Base-by-base conservation (phyloP, 2,797 vertebrate genomes). In the Telmatherina bonti region DNA sequence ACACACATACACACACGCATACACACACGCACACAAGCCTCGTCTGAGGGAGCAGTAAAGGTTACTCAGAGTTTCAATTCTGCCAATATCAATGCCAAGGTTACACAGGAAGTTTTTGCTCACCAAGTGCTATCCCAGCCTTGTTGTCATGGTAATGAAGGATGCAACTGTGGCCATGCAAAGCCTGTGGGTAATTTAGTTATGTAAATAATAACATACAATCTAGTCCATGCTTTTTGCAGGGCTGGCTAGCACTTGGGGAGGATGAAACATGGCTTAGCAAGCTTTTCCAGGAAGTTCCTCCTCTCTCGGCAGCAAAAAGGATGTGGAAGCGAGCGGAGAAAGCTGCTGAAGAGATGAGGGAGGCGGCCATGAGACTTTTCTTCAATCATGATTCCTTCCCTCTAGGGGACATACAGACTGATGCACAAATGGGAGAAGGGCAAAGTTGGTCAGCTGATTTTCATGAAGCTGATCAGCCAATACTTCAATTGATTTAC, bases 401-500 rank as follows among this genome's bases (percentile, higher is more conserved):
- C 85, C 85, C 84, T 83, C 87, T 87, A 79, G 79, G 70, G 88
- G 88, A 49, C 76, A 62, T 79, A 84, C 47, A 56, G 64, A 54
- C 72, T 73, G 73, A 82, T 82, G 78, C 73, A 81, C 85, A 76
- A 82, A 68, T 84, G 85, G 82, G 82, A 85, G 87, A 76, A 79
- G 71, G 63, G 76, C 79, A 77, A 67, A 10, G 2, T 60, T 62
- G 72, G 73, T n/a, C 85, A 77, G 61, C 70, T 61, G 78, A 75
- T 70, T 8, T n/a, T 60, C 58, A 63, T 31, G 53, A 41, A 72
- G 63, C 64, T 63, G 52, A 26, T 58, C 55, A 71, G 20, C 53
- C 36, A 74, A 74, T 52, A 53, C n/a, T 65, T 41, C 24, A 58
- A 70, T 58, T 53, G 27, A 65, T 67, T 33, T 38, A 20, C 67